phyloP scores from a whole-genome alignment of 2,113 vertebrate genomes.

The Addax nasomaculatus region DNA sequence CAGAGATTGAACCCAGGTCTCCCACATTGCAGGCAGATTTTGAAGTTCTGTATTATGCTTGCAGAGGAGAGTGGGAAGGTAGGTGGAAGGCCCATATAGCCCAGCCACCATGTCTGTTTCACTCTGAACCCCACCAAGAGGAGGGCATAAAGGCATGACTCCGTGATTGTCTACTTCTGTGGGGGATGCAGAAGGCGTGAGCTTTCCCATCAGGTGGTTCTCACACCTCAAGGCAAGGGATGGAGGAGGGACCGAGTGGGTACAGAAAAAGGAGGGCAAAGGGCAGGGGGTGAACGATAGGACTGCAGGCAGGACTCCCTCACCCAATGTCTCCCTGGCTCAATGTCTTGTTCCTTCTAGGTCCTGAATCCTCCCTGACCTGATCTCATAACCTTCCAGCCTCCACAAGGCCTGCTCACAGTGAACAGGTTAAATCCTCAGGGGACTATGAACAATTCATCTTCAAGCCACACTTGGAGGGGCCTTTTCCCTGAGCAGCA shows the following conservation, averaged over 20 bases:
- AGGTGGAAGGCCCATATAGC: background rate
- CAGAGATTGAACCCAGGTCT: background rate
- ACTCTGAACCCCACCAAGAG: background rate
- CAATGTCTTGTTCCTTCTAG: background rate
- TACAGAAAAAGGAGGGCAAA: background rate
- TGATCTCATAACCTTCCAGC: background rate
- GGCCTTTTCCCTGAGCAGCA: background rate
- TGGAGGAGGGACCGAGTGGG: background rate
- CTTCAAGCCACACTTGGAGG: background rate
- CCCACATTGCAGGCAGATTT: background rate
- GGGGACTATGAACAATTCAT: background rate
- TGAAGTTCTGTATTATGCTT: background rate
- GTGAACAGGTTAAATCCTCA: background rate
- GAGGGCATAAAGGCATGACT: no score
- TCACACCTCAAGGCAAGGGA: no score
- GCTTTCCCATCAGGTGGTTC: background rate
- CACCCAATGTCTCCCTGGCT: background rate
- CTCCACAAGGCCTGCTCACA: no score
- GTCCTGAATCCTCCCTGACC: background rate
- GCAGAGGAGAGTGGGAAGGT: background rate
- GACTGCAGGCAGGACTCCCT: background rate
- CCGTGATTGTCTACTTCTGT: rapidly evolving
- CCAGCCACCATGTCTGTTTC: background rate
- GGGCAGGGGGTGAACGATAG: background rate
- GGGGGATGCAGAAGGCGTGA: background rate